Base-by-base conservation (phyloP, 2,797 vertebrate genomes). In the Falco novaeseelandiae region DNA sequence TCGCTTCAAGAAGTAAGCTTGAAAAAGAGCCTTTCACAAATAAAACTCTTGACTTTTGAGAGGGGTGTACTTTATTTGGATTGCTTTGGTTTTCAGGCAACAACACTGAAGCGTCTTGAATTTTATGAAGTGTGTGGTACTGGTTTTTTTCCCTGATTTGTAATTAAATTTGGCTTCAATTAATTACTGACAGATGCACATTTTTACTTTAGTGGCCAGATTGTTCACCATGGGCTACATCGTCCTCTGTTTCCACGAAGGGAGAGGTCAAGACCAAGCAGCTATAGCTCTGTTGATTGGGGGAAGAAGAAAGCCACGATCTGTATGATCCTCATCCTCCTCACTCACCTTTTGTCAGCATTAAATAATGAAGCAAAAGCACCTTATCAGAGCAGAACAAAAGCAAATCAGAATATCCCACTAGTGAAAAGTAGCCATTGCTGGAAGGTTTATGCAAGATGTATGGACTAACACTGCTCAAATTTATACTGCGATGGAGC, bases 131-230 rank as follows among this genome's bases (percentile, higher is more conserved):
- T 59, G 77, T 4, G n/a, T 19, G 34, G 79, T 38, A 81, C 54
- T 90, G 81, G 6, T 81, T 96, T 89, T 97, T 92, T 92, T 8
- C 38, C 72, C 34, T 92, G 89, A 93, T 96, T 96, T 97, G 90
- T 97, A 97, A 96, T 93, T 96, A 97, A 94, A 86, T 96, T 96
- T 97, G 90, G 80, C 96, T 93, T 87, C 93, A 95, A 97, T 97
- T 97, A 96, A 97, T 97, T 96, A 96, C 90, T 95, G 90, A 90
- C 96, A 97, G 96, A 96, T 95, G 94, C 78, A 95, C 69, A 32
- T 93, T 94, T 91, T 95, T 66, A 85, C 72, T 94, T 95, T 32
- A 83, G 85, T 51, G 91, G 89, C 84, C 91, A 96, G 96, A 97
- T 93, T 87, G 91, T 57, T 97, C 96, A 96, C 96, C 93, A 95